phyloP scores from a whole-genome alignment of 2,797 vertebrate genomes.

The Lacerta bilineata region DNA sequence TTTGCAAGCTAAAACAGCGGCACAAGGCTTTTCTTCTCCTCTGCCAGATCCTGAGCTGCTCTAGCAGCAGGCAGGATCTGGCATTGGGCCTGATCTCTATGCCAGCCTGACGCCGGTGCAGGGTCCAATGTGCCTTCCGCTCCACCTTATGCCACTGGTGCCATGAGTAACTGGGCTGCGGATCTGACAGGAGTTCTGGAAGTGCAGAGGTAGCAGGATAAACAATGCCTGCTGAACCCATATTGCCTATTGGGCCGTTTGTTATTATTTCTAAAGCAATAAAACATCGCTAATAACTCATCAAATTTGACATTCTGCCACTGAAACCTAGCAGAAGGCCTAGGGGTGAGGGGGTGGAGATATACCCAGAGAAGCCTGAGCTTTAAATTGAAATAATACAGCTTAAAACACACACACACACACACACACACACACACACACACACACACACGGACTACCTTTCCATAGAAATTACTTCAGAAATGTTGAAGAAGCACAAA shows the following conservation, averaged over 20 bases:
- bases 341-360: not conserved
- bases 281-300: conserved; percentile 54
- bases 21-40: no score
- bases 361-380: conserved; percentile 56
- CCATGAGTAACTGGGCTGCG: no score
- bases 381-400: conserved; percentile 65
- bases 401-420: conserved; percentile 49
- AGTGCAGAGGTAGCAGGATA: not conserved
- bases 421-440: no score
- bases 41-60: no score
- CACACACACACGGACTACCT: conserved; percentile 13
- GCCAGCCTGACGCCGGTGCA: no score
- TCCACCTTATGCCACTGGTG: no score
- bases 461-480: conserved; percentile 71
- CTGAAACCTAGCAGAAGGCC: conserved; percentile 40
- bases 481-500: conserved; percentile 72
- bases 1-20: no score
- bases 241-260: not conserved
- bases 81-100: no score
- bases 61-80: no score
- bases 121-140: no score
- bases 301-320: conserved; percentile 58
- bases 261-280: not conserved
- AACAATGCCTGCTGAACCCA: not conserved
- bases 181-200: not conserved